Conservation (phyloP, 2,797 vertebrate species). For the Toxotes lorentzi region DNA sequence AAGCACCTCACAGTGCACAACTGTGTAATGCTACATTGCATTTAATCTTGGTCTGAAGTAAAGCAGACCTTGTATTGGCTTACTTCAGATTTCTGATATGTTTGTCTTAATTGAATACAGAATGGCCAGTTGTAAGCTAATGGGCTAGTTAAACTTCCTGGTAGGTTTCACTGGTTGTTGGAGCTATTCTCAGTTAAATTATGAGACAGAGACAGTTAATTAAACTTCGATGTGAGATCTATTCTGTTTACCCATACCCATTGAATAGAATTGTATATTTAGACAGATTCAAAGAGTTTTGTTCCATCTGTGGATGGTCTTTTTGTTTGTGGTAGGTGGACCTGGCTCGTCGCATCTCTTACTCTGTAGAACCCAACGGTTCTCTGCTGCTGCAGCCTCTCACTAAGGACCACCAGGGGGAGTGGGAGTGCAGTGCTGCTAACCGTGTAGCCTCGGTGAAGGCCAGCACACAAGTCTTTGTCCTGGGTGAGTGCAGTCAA, state of each 20-base stretch:
- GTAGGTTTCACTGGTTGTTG: background rate
- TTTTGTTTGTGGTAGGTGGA: slow-evolving; percentile 81
- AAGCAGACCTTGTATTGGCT: background rate
- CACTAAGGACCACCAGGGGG: slow-evolving; percentile 92
- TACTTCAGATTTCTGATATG: background rate
- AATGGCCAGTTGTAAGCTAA: no score
- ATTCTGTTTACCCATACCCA: background rate
- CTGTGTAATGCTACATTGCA: background rate
- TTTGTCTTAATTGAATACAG: no score
- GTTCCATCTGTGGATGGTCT: background rate
- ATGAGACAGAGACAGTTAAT: background rate
- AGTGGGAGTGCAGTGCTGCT: slow-evolving; percentile 89
- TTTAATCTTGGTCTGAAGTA: background rate
- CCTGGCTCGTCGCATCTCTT: slow-evolving; percentile 72
- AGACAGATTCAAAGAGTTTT: background rate
- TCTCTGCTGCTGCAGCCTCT: slow-evolving; percentile 90
- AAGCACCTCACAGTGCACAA: no score
- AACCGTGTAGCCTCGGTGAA: slow-evolving; percentile 89
- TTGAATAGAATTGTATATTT: background rate
- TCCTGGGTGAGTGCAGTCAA: slow-evolving; percentile 87
- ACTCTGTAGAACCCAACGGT: slow-evolving; percentile 84
- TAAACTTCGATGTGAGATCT: background rate
- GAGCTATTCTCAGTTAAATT: background rate
- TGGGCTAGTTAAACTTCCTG: background rate
- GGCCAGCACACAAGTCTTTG: slow-evolving; percentile 84